phyloP scores from a whole-genome alignment of 1,140 invertebrate genomes.

The Dreissena polymorpha region DNA sequence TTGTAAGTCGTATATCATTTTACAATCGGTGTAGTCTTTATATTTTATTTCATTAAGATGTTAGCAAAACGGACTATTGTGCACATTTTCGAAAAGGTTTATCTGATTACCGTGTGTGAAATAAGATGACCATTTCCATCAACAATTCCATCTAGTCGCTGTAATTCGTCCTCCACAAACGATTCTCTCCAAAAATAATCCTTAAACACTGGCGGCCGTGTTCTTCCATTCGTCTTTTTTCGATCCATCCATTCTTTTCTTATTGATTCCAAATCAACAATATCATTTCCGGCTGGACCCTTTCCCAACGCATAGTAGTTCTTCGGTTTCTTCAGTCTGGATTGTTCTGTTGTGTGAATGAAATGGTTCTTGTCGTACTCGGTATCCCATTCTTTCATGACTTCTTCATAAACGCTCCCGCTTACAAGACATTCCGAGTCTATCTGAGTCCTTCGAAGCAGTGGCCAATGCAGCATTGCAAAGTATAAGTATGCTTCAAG shows the following conservation, averaged over 20 bases:
- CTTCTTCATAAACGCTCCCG: background rate
- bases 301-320: slow-evolving; percentile 41
- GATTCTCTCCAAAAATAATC: slow-evolving; percentile 29
- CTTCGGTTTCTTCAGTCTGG: slow-evolving; percentile 21
- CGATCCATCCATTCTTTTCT: slow-evolving; percentile 33
- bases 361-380: slow-evolving; percentile 21
- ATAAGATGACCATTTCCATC: slow-evolving; percentile 19
- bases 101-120: slow-evolving; percentile 10
- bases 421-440: slow-evolving; percentile 17
- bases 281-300: slow-evolving; percentile 40
- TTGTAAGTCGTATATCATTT: too few relatives aligned
- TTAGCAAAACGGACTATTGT: too few relatives aligned
- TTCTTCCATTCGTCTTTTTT: slow-evolving; percentile 10
- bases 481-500: slow-evolving; percentile 31
- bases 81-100: too few relatives aligned
- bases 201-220: background rate
- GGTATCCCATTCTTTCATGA: slow-evolving; percentile 28
- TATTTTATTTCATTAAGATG: too few relatives aligned
- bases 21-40: too few relatives aligned
- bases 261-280: slow-evolving; percentile 35
- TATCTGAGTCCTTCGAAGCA: background rate
- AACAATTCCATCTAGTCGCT: slow-evolving; percentile 23
- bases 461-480: slow-evolving; percentile 41
- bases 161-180: slow-evolving; percentile 17
- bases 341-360: slow-evolving; percentile 22